phyloP scores from a whole-genome alignment of 2,888 invertebrate genomes.

The Euclidia mi region DNA sequence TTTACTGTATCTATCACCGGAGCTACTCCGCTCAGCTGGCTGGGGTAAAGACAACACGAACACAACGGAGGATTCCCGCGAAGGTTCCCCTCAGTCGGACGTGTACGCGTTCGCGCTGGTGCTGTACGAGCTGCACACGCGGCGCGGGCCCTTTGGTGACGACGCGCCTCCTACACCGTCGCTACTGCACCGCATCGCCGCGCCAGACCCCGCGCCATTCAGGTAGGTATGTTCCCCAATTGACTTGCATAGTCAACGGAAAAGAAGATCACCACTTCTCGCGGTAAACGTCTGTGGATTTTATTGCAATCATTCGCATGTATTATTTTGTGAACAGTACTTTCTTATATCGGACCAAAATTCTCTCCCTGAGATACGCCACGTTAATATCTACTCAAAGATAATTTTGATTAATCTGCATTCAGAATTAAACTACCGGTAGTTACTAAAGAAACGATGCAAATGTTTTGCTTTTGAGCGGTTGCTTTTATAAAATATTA shows the following conservation, averaged over 20 bases:
- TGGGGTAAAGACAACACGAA: conserved; percentile 77
- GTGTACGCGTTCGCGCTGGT: conserved; percentile 97
- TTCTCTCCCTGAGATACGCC: too few relatives aligned
- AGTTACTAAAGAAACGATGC: too few relatives aligned
- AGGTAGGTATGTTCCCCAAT: conserved; percentile 88
- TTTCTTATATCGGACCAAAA: too few relatives aligned
- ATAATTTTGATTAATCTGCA: too few relatives aligned
- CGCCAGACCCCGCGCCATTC: conserved; percentile 84
- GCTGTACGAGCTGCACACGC: conserved; percentile 96
- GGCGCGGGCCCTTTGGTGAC: conserved; percentile 96
- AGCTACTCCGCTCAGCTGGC: conserved; percentile 91
- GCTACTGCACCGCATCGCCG: conserved; percentile 91
- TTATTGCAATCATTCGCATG: too few relatives aligned
- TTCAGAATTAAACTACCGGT: too few relatives aligned
- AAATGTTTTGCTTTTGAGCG: too few relatives aligned
- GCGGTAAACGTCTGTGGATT: too few relatives aligned
- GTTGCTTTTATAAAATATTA: too few relatives aligned
- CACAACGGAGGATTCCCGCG: conserved; percentile 69
- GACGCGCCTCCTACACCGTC: conserved; percentile 92
- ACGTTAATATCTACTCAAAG: too few relatives aligned
- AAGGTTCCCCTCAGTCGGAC: conserved; percentile 94
- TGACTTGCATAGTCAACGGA: conserved; percentile 5
- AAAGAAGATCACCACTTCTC: too few relatives aligned
- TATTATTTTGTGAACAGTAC: too few relatives aligned
- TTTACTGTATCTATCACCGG: conserved; percentile 95